phyloP scores from a whole-genome alignment of 2,888 invertebrate genomes.

The Clitarchus hookeri region DNA sequence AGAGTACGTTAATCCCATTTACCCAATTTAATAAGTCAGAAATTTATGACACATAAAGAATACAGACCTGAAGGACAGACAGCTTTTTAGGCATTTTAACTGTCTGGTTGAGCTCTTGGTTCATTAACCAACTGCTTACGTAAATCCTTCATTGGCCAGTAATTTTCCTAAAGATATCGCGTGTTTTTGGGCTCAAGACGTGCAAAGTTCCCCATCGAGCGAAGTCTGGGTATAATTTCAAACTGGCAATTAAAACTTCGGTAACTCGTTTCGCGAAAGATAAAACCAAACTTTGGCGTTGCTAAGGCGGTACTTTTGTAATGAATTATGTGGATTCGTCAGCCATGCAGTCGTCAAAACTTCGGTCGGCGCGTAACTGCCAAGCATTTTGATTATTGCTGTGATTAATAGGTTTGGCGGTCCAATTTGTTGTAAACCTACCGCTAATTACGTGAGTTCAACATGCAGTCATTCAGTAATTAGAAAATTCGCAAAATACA shows the following conservation, averaged over 20 bases:
- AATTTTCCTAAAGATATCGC: neutral
- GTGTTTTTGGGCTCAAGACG: neutral
- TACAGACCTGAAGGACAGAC: too few relatives aligned
- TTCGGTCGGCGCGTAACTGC: neutral
- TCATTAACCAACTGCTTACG: too few relatives aligned
- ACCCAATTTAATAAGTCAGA: too few relatives aligned
- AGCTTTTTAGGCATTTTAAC: too few relatives aligned
- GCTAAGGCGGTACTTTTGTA: neutral
- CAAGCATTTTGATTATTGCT: neutral
- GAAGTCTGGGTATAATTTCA: neutral
- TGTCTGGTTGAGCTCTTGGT: too few relatives aligned
- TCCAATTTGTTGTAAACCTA: too few relatives aligned
- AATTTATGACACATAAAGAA: too few relatives aligned
- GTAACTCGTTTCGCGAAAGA: neutral
- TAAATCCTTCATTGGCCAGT: neutral
- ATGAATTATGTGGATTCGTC: conserved; percentile 1
- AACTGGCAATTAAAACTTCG: conserved; percentile 7
- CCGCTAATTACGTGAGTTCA: too few relatives aligned
- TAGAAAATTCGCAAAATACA: too few relatives aligned
- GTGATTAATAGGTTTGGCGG: neutral
- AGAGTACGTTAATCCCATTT: too few relatives aligned
- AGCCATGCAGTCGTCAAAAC: neutral
- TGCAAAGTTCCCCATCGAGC: neutral
- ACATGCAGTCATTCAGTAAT: too few relatives aligned
- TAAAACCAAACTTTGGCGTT: neutral